phyloP scores from a whole-genome alignment of 2,113 vertebrate genomes.

The Atrichornis clamosus region DNA sequence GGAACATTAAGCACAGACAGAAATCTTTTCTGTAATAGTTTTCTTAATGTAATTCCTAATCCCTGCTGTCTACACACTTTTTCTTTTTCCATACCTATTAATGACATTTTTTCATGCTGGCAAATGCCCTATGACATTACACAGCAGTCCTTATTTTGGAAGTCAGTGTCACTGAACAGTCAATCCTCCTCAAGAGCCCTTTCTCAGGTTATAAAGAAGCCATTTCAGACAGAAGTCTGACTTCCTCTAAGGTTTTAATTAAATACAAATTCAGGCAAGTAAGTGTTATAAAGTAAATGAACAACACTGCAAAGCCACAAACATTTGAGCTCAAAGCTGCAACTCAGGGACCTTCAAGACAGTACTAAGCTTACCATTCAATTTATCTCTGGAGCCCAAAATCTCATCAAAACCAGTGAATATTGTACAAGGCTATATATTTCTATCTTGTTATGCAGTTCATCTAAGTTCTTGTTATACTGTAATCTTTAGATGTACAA shows the following conservation, averaged over 20 bases:
- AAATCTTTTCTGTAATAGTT: background rate
- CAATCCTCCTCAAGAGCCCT: background rate
- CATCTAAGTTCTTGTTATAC: background rate
- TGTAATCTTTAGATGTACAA: background rate
- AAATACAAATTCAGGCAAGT: background rate
- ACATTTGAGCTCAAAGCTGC: background rate
- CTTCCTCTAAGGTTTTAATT: conserved; percentile 8
- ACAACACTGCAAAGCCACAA: background rate
- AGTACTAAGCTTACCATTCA: background rate
- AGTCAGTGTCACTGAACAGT: background rate
- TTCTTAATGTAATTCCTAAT: conserved; percentile 26
- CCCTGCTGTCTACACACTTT: background rate
- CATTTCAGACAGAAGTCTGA: background rate
- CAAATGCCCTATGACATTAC: background rate
- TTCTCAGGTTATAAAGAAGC: background rate
- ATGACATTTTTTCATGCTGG: conserved; percentile 3
- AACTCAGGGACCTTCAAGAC: background rate
- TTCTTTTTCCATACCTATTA: background rate
- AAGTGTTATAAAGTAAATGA: background rate
- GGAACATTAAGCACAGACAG: background rate
- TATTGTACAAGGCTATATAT: background rate
- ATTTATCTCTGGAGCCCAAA: background rate
- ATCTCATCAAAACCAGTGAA: background rate
- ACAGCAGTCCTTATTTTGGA: background rate
- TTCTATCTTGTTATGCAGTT: background rate